Evolutionary conservation across 2,888 invertebrate species (phyloP), one percentile per base, ranked within the genome.

Genomic region (Cephus pygmeus): DNA sequence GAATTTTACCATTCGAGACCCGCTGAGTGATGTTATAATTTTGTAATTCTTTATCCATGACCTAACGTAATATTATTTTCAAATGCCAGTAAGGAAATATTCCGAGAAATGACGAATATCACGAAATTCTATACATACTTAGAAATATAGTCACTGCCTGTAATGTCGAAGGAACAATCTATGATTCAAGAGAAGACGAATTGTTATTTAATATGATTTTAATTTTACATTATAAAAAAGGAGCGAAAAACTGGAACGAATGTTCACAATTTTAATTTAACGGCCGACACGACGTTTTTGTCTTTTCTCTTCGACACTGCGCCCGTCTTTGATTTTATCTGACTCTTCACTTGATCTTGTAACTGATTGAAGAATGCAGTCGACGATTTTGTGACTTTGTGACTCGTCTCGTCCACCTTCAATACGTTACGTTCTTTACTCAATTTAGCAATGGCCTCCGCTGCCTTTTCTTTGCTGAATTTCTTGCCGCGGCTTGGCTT

Each of bases 321-420:
- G 35, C 81, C 85, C 75, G 91, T 90, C 85, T 94, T 94, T 1
- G 91, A 87, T 81, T 93, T 93, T 75, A 94, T 92, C 56, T 93
- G 92, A 80, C 92, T 91, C 23, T 92, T 91, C 0, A 94, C 94
- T 88, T 97, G 94, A 85, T 98, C 96, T 90, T 98, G 97, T 11
- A 98, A 92, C 89, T 97, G 95, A 75, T 94, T 94, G 92, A 98
- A 98, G 94, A 98, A 98, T 0, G 96, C 94, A 85, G 95, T 96
- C 0, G 97, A 97, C 0, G 96, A 96, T 88, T 95, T 96, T 15
- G 95, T 87, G 69, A 92, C 90, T 83, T 93, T 93, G 56, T 92
- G 91, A 80, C 69, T 69, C 11, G 69, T 74, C 1, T 92, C 92
- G 23, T 92, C 90, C 90, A 93, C 91, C 92, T 94, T 93, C 77